Evolutionary conservation across 2,797 vertebrate genomes (phyloP).

Genomic region (Anguilla megastoma): DNA sequence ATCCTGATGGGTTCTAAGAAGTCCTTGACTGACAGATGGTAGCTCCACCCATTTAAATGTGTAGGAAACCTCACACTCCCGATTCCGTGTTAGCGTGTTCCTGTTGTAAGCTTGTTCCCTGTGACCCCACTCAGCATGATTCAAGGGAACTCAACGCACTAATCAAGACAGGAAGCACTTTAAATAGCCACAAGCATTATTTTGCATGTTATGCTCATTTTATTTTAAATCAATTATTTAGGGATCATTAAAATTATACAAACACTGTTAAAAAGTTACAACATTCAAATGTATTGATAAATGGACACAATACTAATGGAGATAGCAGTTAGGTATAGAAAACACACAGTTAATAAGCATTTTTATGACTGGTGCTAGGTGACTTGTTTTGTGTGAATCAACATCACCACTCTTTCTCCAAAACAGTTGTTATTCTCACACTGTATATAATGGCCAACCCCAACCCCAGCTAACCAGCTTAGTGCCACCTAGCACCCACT

Average conservation of each 20-base stretch:
- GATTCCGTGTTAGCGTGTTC: background rate
- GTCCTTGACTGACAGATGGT: background rate
- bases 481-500: slow-evolving; percentile 9
- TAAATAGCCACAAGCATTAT: background rate
- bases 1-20: background rate
- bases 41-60: background rate
- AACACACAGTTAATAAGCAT: background rate
- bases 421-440: background rate
- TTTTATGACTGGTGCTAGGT: slow-evolving; percentile 20
- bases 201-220: background rate
- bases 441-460: background rate
- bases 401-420: background rate
- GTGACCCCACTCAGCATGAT: background rate
- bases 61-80: background rate
- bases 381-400: background rate
- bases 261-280: background rate
- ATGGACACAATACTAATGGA: background rate
- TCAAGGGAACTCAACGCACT: background rate
- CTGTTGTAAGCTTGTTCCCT: background rate
- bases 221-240: background rate
- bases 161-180: background rate
- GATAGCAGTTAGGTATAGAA: background rate
- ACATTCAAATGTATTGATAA: background rate
- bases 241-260: background rate
- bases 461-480: background rate